Evolutionary conservation across 2,113 vertebrate species (phyloP), one percentile per base, ranked within the genome.

Genomic region (Rhinoderma darwinii): DNA sequence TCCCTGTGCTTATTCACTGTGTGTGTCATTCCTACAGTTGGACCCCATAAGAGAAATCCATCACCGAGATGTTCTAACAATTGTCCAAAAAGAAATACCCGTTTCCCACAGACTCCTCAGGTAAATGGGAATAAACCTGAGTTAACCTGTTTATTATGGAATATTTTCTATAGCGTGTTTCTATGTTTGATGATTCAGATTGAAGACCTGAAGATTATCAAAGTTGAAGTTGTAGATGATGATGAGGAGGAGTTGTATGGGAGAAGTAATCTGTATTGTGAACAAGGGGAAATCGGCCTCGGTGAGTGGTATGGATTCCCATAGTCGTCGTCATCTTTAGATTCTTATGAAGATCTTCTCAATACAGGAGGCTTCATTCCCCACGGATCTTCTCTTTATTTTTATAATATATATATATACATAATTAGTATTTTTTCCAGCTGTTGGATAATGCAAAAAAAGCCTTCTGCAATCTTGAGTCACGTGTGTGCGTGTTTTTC

Each of bases 151-250:
- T 61, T 61, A 61, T 61, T 27, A 61, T 27, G 56, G 56, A n/a
- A n/a, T 25, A 27, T n/a, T 61, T 10, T 6, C 6, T 61, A n/a
- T 61, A 27, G 22, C 56, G 3, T 0, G 25, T 30, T 66, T 66
- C 61, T 30, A 17, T 66, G 61, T 66, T 32, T 66, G 61, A 66
- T 66, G 20, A 20, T 72, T 72, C 7, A 72, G 68, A 35, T 72
- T 20, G 68, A 72, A 72, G 68, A 72, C 32, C 18, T 72, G 18
- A 39, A 72, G 35, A 39, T 72, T 20, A 72, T 72, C 17, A 72
- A 72, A 72, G 68, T 72, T 72, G 68, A 72, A 72, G 35, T 72
- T 10, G 17, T 22, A 39, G 35, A 72, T 72, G 35, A 72, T 72
- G 35, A 72, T 72, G 68, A 72, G 5, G 68, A 72, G 68, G 68